Base-by-base conservation (phyloP, 2,888 invertebrate genomes). In the Dilophus febrilis region DNA sequence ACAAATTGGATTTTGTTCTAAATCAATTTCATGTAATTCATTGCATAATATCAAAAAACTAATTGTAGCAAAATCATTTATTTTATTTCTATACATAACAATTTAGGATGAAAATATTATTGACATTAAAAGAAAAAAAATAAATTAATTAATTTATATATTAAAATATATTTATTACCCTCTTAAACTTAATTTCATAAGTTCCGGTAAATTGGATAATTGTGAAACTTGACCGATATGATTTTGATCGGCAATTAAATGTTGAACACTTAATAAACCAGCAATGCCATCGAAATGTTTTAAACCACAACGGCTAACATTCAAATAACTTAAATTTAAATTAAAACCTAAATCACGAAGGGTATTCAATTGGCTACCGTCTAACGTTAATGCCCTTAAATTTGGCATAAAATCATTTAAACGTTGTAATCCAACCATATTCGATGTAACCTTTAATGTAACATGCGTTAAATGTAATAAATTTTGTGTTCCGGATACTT, bases 321-420 rank as follows among this genome's bases (percentile, higher is more conserved):
- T 65, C 37, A 73, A 53, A 35, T 57, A 53, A 45, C 51, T 53
- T 14, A 64, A 46, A 37, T 65, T 63, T 44, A 80, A 59, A 18
- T 72, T 72, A 46, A 70, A 74, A 16, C 80, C 81, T 16, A 80
- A 65, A 51, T 80, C 80, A 40, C 80, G 64, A 35, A 81, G 54
- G 1, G 79, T 76, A 5, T 68, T 64, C 2, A 81, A 56, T 7
- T 72, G 70, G 47, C 79, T 79, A 22, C 79, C 80, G 44, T 77
- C 76, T 4, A 81, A 58, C 29, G 68, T 72, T 30, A 81, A 58
- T 4, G 68, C 67, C 10, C 67, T 61, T 3, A 81, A 62, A 34
- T 67, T 64, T 4, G 80, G 80, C 32, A 72, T 66, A 40, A 76
- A 68, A 2, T 72, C 58, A 32, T 72, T 67, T 1, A 80, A 58